phyloP scores from a whole-genome alignment of 2,797 vertebrate genomes.

The Sardinella longiceps region DNA sequence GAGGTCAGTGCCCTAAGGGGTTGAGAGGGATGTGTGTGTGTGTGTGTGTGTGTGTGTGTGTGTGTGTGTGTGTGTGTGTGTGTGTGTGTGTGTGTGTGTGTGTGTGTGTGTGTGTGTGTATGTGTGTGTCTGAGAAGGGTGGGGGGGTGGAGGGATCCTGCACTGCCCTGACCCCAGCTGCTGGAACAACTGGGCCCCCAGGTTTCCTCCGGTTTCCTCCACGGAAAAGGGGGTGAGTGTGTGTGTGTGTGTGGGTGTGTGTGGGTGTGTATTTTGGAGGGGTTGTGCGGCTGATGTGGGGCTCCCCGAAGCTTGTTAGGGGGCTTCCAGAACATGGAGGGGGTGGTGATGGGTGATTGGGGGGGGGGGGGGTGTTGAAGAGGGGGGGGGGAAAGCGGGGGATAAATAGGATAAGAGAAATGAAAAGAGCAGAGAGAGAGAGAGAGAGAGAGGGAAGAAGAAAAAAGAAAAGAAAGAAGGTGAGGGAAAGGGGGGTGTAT shows the following conservation, averaged over 20 bases:
- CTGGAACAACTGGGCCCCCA: neutral
- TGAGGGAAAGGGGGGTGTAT: neutral
- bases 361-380: too few relatives aligned
- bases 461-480: neutral
- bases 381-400: neutral
- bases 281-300: neutral
- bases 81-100: too few relatives aligned
- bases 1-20: neutral
- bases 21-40: neutral
- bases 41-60: too few relatives aligned
- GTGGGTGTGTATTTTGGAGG: slow-evolving; percentile 26
- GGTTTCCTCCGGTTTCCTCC: neutral
- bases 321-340: neutral
- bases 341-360: neutral
- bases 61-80: too few relatives aligned
- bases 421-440: neutral
- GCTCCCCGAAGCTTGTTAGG: neutral
- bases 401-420: neutral
- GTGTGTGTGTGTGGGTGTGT: neutral
- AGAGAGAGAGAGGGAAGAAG: neutral
- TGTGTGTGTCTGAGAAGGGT: too few relatives aligned
- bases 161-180: neutral
- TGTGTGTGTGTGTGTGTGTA: too few relatives aligned
- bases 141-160: neutral
- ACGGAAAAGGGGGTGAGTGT: neutral